Evolutionary conservation across 2,888 invertebrate genomes (phyloP).

Genomic region (Fabriciana adippe): DNA sequence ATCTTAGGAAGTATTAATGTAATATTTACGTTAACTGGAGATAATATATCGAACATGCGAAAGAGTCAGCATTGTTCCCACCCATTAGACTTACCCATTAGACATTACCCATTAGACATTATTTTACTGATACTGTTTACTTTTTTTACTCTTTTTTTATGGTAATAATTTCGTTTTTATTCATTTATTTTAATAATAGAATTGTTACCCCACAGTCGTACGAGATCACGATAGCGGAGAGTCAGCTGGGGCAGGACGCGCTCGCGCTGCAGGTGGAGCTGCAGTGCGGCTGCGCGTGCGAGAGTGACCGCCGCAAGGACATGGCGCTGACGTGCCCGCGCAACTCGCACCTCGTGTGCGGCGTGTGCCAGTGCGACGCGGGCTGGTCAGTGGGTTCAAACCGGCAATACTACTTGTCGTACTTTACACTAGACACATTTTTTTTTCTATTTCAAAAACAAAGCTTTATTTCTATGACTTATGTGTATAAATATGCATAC

Average conservation of each 20-base stretch:
- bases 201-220: conserved; percentile 50
- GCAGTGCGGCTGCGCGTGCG: conserved; percentile 87
- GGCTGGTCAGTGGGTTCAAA: conserved; percentile 77
- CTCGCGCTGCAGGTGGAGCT: conserved; percentile 88
- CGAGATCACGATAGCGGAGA: conserved; percentile 87
- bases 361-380: conserved; percentile 84
- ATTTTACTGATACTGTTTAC: too few relatives aligned
- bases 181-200: too few relatives aligned
- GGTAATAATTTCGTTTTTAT: too few relatives aligned
- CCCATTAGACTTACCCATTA: too few relatives aligned
- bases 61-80: too few relatives aligned
- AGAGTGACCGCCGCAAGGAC: conserved; percentile 56
- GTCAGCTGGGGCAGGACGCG: conserved; percentile 87
- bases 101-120: too few relatives aligned
- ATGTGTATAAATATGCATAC: neutral
- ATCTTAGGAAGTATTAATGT: too few relatives aligned
- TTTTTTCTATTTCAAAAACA: too few relatives aligned
- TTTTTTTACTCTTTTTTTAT: too few relatives aligned
- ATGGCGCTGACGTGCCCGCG: conserved; percentile 64
- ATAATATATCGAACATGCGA: too few relatives aligned
- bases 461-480: too few relatives aligned
- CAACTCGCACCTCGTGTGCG: conserved; percentile 84
- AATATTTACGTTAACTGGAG: too few relatives aligned
- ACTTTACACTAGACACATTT: neutral
- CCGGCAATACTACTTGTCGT: neutral